Evolutionary conservation across 2,797 vertebrate genomes (phyloP), one percentile per base, ranked within the genome.

Genomic region (Kryptopterus vitreolus): DNA sequence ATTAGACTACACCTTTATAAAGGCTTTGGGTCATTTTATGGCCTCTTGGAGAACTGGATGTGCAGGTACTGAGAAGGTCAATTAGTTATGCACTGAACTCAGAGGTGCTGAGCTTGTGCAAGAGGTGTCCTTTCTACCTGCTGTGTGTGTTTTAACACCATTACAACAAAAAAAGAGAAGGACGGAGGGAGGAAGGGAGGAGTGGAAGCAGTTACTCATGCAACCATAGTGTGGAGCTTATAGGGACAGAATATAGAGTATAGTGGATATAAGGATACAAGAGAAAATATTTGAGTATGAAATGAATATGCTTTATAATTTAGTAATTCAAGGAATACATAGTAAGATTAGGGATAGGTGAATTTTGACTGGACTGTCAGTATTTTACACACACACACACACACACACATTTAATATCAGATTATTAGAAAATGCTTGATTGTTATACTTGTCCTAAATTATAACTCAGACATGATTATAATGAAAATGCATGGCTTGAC

Each of bases 121-220:
- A 9, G 77, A 61, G 75, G 61, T 76, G 50, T 35, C 66, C 22
- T 48, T 66, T 83, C 48, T 71, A 82, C 62, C 59, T 20, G 29
- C 55, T 65, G 78, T 78, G 69, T 38, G 13, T 43, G 13, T 78
- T 84, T 65, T 65, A 65, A 82, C 62, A 82, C 77, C 74, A 53
- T 76, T 35, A 70, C 20, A 55, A 16, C 24, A 50, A 74, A 59
- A 43, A 48, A 48, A 29, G 24, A 16, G 12, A 50, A n/a, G n/a
- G 13, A 48, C 24, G 10, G 43, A 2, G 8, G n/a, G 13, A 58
- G 26, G 50, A 31, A 1, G n/a, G 12, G 15, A 29, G 33, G 48
- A 62, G 71, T 57, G 33, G 48, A 62, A 79, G 69, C 46, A 57
- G 31, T 33, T 55, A 65, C 16, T 55, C 46, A 65, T 29, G 43